These are phyloP conservation scores for Hoplostethus mediterraneus DNA, from an alignment of 2,797 vertebrate genomes.

Conservation along the genomic window DNA sequence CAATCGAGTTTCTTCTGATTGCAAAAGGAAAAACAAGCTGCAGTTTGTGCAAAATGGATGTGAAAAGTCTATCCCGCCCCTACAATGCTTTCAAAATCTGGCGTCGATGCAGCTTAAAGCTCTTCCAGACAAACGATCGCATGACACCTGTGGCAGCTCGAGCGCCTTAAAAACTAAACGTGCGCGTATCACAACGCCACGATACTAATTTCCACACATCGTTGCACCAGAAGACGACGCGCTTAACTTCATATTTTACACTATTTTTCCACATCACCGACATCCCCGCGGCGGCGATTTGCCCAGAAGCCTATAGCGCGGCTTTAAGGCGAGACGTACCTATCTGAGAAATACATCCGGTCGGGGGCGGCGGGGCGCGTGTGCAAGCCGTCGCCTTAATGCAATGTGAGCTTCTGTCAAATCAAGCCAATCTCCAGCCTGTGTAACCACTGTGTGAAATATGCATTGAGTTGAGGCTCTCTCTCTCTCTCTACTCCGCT, in stretches of 20 bases:
- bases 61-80: no score
- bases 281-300: background rate
- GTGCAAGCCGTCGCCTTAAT: conserved; percentile 5
- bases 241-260: no score
- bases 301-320: background rate
- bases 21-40: background rate
- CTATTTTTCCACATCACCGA: no score
- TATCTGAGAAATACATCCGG: background rate
- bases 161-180: background rate
- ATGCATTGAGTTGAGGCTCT: conserved; percentile 17
- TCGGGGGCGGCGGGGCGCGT: background rate
- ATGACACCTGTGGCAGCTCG: no score
- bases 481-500: background rate
- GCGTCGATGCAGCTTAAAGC: no score
- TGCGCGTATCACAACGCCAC: background rate
- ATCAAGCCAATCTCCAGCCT: conserved; percentile 39
- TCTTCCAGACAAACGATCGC: no score
- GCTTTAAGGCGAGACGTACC: background rate
- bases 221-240: background rate
- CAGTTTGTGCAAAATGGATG: background rate
- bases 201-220: background rate
- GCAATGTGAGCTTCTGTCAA: conserved; percentile 18
- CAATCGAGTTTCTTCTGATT: background rate
- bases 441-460: conserved; percentile 39
- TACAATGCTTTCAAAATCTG: no score